Evolutionary conservation across 2,888 invertebrate species (phyloP).

Genomic region (Morpho helenor): DNA sequence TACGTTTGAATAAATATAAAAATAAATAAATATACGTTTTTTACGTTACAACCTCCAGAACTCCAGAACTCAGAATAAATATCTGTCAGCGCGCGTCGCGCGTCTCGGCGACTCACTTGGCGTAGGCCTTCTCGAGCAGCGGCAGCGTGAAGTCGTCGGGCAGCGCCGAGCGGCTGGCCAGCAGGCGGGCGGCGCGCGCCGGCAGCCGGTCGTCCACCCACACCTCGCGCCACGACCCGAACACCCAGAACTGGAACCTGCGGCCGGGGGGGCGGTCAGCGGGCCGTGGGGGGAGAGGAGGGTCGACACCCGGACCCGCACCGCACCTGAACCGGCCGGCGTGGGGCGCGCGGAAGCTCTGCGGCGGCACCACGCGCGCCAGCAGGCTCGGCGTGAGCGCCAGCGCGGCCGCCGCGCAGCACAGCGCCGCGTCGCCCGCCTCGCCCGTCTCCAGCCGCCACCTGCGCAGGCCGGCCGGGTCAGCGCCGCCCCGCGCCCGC

Average conservation of each 20-base stretch:
- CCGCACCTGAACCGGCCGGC: slow-evolving; percentile 67
- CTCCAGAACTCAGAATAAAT: no score
- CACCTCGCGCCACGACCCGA: slow-evolving; percentile 87
- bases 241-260: slow-evolving; percentile 89
- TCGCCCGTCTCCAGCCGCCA: background rate
- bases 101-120: slow-evolving; percentile 74
- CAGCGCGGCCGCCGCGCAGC: slow-evolving; percentile 21
- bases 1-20: no score
- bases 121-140: slow-evolving; percentile 89
- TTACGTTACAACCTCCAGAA: no score
- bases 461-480: slow-evolving; percentile 9
- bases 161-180: slow-evolving; percentile 77
- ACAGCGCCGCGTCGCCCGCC: slow-evolving; percentile 4
- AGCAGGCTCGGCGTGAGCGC: slow-evolving; percentile 28
- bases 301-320: slow-evolving; percentile 82
- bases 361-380: slow-evolving; percentile 78
- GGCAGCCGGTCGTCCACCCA: slow-evolving; percentile 88
- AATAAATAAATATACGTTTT: no score
- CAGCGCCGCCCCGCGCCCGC: no score
- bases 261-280: slow-evolving; percentile 14
- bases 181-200: slow-evolving; percentile 81
- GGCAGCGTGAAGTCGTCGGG: slow-evolving; percentile 86
- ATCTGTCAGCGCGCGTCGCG: no score
- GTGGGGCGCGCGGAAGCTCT: slow-evolving; percentile 82
- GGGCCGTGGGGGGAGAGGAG: slow-evolving; percentile 47